phyloP scores from a whole-genome alignment of 2,888 invertebrate species.

The Spilarctia lutea region DNA sequence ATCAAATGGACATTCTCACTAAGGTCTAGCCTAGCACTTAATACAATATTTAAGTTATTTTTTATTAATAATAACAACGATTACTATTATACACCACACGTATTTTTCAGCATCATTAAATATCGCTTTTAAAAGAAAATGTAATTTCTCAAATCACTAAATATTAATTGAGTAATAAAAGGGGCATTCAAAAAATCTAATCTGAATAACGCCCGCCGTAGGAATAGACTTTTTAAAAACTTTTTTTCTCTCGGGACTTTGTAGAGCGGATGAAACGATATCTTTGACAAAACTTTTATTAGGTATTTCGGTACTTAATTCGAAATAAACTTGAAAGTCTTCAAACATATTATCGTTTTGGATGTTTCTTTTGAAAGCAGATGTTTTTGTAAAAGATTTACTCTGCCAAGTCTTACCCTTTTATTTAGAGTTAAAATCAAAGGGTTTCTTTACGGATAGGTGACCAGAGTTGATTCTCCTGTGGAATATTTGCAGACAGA shows the following conservation, averaged over 20 bases:
- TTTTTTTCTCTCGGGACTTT: neutral
- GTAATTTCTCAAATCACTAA: neutral
- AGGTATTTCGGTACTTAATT: neutral
- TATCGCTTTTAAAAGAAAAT: neutral
- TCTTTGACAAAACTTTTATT: constrained; percentile 2
- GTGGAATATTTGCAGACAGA: too few relatives aligned
- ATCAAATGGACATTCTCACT: too few relatives aligned
- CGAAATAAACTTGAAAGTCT: neutral
- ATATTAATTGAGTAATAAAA: neutral
- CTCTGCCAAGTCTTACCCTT: neutral
- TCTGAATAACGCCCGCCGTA: neutral
- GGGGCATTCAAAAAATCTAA: neutral
- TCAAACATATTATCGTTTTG: neutral
- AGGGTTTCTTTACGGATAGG: too few relatives aligned
- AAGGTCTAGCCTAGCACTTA: neutral
- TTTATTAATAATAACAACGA: neutral
- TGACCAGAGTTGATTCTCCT: too few relatives aligned
- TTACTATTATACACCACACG: neutral
- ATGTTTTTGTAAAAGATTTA: neutral
- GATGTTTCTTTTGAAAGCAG: neutral
- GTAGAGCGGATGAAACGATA: neutral
- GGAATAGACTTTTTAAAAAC: neutral
- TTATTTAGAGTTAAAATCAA: neutral
- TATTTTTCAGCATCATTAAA: neutral
- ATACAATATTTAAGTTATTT: neutral